phyloP scores from a whole-genome alignment of 2,113 vertebrate species.

The Scolopax mira region DNA sequence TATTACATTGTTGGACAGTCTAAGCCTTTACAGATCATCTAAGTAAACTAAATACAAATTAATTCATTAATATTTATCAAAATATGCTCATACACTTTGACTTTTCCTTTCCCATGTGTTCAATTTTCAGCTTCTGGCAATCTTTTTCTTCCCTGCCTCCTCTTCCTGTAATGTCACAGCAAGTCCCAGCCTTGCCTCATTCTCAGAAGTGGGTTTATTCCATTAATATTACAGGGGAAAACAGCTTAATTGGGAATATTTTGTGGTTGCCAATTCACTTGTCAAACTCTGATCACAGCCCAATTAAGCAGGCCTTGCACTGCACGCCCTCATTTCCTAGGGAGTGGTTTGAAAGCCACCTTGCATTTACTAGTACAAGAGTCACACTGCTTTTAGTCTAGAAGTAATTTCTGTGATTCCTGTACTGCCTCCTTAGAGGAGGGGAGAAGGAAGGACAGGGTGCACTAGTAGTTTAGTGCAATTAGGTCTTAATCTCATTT shows the following conservation, averaged over 20 bases:
- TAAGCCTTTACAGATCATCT: not conserved
- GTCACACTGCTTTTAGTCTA: not conserved
- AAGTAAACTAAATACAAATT: slow-evolving; percentile 39
- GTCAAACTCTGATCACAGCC: slow-evolving; percentile 47
- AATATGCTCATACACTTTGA: slow-evolving; percentile 59
- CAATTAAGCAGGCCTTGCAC: slow-evolving; percentile 38
- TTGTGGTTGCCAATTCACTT: not conserved
- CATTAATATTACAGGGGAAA: slow-evolving; percentile 45
- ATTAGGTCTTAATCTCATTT: not conserved
- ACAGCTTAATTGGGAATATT: slow-evolving; percentile 35
- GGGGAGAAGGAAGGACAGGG: not conserved
- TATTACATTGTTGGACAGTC: not conserved
- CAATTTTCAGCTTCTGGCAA: slow-evolving; percentile 51
- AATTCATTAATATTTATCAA: slow-evolving; percentile 64
- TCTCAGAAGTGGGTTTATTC: slow-evolving; percentile 42
- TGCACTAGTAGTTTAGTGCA: not conserved
- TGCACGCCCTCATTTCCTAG: not conserved
- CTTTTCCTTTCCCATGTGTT: slow-evolving; percentile 53
- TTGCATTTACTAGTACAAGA: not conserved
- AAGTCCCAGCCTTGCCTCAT: slow-evolving; percentile 22
- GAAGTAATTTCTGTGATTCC: not conserved
- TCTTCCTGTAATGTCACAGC: slow-evolving; percentile 45
- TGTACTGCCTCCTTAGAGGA: not conserved
- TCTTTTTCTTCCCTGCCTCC: slow-evolving; percentile 3
- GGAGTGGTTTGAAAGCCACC: not conserved